Percentiles rank a stretch among this genome's conserved stretches.
phyloP scores from a whole-genome alignment of 1,140 invertebrate species.

The Acarapis woodi region DNA sequence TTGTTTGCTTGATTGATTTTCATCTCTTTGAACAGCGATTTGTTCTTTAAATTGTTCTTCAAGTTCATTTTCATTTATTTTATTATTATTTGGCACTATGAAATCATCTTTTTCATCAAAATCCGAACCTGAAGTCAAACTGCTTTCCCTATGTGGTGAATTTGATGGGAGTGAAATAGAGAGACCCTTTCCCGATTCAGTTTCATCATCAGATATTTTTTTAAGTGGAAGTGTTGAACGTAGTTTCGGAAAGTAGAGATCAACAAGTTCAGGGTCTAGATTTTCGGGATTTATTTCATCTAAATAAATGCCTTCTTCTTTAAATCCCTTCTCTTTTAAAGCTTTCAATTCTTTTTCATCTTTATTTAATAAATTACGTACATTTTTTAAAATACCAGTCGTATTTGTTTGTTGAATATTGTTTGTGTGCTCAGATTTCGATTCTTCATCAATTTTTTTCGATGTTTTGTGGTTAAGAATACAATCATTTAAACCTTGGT shows the following conservation, averaged over 20 bases:
- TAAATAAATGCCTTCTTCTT: slow-evolving; percentile 59
- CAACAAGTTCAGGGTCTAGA: slow-evolving; percentile 60
- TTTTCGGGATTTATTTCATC: slow-evolving; percentile 63
- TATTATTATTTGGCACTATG: no score
- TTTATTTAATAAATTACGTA: slow-evolving; percentile 72
- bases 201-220: slow-evolving; percentile 42
- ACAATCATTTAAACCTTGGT: no score
- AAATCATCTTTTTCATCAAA: no score
- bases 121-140: not conserved
- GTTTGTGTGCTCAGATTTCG: no score
- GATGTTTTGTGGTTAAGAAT: no score
- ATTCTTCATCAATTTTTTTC: slow-evolving; percentile 20
- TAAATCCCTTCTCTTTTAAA: slow-evolving; percentile 12
- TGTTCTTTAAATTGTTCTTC: no score
- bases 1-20: no score
- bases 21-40: no score
- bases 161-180: slow-evolving; percentile 78
- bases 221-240: slow-evolving; percentile 2
- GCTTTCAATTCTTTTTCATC: slow-evolving; percentile 25
- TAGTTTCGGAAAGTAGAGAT: slow-evolving; percentile 48
- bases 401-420: no score
- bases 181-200: slow-evolving; percentile 73
- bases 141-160: slow-evolving; percentile 36
- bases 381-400: slow-evolving; percentile 57
- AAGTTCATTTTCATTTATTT: no score